These are phyloP conservation scores for Ecliptopera silaceata DNA, from an alignment of 2,888 invertebrate species.

Conservation along the genomic window DNA sequence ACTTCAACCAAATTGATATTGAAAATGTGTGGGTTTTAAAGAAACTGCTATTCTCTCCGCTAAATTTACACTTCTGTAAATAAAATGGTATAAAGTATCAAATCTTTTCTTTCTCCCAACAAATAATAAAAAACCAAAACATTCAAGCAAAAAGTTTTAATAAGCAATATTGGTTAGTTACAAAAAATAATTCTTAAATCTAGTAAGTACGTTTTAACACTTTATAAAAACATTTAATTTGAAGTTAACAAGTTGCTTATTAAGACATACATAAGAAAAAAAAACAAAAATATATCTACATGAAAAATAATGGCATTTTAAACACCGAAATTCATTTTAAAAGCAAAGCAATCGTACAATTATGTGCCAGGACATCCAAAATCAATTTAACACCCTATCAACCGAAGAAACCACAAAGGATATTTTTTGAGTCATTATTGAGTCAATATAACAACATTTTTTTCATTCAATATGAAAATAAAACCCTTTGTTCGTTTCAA, in stretches of 20 bases:
- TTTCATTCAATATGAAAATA: background rate
- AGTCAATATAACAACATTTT: background rate
- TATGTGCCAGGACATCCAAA: constrained; percentile 77
- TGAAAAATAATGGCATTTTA: background rate
- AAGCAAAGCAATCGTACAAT: constrained; percentile 28
- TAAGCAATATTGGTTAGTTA: constrained; percentile 53
- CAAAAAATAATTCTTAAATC: constrained; percentile 40
- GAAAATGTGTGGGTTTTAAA: constrained; percentile 45
- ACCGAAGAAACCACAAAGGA: constrained; percentile 42
- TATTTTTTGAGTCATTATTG: background rate
- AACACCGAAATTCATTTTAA: background rate
- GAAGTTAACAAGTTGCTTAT: background rate
- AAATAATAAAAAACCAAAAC: constrained; percentile 51
- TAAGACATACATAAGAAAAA: too few relatives aligned
- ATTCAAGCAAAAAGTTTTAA: constrained; percentile 51
- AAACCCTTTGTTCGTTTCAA: constrained; percentile 33
- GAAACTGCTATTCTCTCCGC: constrained; percentile 53
- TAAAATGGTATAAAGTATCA: constrained; percentile 51
- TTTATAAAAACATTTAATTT: background rate
- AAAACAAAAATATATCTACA: background rate
- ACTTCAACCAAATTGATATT: constrained; percentile 25
- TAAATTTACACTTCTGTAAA: constrained; percentile 71
- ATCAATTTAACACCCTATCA: constrained; percentile 76
- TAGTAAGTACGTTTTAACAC: constrained; percentile 43
- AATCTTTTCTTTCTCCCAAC: constrained; percentile 34